A percentile compares a stretch with the other conserved stretches of the same genome.
These are phyloP conservation scores for Malurus cyaneus DNA, from an alignment of 2,113 vertebrate species.

Conservation along the genomic window DNA sequence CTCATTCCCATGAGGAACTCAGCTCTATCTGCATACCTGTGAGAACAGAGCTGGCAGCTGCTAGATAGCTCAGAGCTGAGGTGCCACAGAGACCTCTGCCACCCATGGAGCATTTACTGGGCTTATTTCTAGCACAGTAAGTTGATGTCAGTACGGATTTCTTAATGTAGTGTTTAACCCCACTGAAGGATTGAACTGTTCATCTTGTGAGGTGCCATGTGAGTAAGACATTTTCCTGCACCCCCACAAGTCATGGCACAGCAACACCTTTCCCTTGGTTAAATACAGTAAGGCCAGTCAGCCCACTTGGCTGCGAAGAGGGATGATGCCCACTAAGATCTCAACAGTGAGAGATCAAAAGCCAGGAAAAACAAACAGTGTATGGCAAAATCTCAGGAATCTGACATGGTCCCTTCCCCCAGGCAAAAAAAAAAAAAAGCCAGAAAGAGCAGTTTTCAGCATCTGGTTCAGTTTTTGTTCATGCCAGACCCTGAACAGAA, in stretches of 20 bases:
- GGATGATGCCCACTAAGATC: not conserved
- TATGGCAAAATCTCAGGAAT: slow-evolving; percentile 61
- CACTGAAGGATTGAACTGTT: not conserved
- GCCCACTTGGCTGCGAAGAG: not conserved
- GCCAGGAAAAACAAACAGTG: slow-evolving; percentile 52
- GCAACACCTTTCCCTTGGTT: not conserved
- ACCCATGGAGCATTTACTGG: not conserved
- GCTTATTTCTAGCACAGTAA: not conserved
- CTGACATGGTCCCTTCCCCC: slow-evolving; percentile 36
- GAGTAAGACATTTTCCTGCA: not conserved
- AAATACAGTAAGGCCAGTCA: not conserved
- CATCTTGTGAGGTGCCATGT: not conserved
- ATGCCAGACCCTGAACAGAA: slow-evolving; percentile 39
- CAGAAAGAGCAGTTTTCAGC: slow-evolving; percentile 48
- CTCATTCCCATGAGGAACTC: not conserved
- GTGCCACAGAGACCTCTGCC: not conserved
- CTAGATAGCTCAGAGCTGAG: not conserved
- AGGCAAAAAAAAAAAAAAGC: not conserved
- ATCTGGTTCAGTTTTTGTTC: slow-evolving; percentile 65
- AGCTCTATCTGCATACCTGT: not conserved
- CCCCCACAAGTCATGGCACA: not conserved
- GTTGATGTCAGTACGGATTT: not conserved
- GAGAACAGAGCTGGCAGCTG: not conserved
- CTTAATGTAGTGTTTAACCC: not conserved
- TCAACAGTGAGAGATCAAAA: not conserved